A percentile compares a stretch with the other conserved stretches of the same genome.
Evolutionary conservation across 2,888 invertebrate genomes (phyloP).

Genomic region (Latrodectus hesperus): DNA sequence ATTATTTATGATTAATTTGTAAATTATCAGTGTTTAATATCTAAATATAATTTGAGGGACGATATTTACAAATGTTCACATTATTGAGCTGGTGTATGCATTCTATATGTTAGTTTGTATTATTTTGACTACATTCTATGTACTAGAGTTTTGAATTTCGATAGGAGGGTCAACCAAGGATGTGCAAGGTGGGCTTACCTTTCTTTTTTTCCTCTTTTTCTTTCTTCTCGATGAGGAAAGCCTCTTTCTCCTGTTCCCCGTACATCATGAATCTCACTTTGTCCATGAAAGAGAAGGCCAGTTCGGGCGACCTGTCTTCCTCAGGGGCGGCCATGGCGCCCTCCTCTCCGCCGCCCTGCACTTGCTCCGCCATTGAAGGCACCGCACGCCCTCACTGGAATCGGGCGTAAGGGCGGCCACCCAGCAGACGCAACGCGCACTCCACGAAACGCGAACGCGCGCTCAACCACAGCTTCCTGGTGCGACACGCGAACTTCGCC

Average conservation of each 20-base stretch:
- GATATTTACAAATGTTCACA: too few species aligned
- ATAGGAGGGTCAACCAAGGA: too few species aligned
- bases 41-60: too few species aligned
- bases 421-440: neutral
- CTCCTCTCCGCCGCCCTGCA: neutral
- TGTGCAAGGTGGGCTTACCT: constrained; percentile 28
- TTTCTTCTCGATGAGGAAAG: constrained; percentile 64
- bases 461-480: neutral
- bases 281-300: constrained; percentile 59
- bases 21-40: too few species aligned
- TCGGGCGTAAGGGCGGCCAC: constrained; percentile 2
- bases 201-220: constrained; percentile 68
- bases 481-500: neutral
- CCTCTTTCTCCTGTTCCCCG: constrained; percentile 60
- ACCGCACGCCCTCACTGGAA: neutral
- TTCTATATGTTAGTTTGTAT: too few species aligned
- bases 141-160: too few species aligned
- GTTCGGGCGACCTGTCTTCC: constrained; percentile 24
- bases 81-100: too few species aligned
- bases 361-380: constrained; percentile 8
- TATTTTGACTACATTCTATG: too few species aligned
- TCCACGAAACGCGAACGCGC: neutral
- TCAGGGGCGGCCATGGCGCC: constrained; percentile 14
- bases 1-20: too few species aligned
- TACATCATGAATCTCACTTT: constrained; percentile 66